Evolutionary conservation across 2,113 vertebrate genomes (phyloP).

Genomic region (Centropus unirufus): DNA sequence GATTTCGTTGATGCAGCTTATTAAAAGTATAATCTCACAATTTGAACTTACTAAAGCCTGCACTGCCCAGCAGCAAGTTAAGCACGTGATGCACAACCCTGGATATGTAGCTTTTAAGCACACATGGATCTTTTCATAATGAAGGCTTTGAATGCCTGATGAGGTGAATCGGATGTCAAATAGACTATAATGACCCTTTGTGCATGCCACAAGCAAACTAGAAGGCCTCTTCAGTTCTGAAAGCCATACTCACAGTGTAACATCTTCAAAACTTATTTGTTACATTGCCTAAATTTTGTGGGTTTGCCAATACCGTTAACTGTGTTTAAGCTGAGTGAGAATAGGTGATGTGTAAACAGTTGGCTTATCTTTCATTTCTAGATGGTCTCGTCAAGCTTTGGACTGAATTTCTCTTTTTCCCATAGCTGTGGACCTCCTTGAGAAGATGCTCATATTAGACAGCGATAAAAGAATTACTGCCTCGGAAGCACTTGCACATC

Average conservation of each 20-base stretch:
- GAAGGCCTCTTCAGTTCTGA: neutral
- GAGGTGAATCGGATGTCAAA: neutral
- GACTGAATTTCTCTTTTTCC: neutral
- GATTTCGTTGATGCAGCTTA: neutral
- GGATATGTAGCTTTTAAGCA: neutral
- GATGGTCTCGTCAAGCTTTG: neutral
- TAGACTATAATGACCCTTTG: neutral
- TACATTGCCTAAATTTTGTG: neutral
- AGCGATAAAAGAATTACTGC: slow-evolving; percentile 94
- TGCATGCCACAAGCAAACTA: neutral
- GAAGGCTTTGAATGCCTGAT: neutral
- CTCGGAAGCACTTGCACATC: slow-evolving; percentile 88
- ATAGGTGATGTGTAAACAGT: neutral
- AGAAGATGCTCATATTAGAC: slow-evolving; percentile 96
- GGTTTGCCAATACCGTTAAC: neutral
- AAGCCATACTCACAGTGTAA: neutral
- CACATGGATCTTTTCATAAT: neutral
- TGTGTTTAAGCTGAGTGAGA: neutral
- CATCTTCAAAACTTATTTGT: neutral
- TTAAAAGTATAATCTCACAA: neutral
- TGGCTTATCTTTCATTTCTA: neutral
- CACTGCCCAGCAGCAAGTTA: neutral
- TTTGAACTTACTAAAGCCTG: neutral
- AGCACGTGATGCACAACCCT: neutral
- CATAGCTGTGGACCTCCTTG: slow-evolving; percentile 92